These are phyloP conservation scores for Zelleria hepariella DNA, from an alignment of 2,888 invertebrate species.

Conservation along the genomic window DNA sequence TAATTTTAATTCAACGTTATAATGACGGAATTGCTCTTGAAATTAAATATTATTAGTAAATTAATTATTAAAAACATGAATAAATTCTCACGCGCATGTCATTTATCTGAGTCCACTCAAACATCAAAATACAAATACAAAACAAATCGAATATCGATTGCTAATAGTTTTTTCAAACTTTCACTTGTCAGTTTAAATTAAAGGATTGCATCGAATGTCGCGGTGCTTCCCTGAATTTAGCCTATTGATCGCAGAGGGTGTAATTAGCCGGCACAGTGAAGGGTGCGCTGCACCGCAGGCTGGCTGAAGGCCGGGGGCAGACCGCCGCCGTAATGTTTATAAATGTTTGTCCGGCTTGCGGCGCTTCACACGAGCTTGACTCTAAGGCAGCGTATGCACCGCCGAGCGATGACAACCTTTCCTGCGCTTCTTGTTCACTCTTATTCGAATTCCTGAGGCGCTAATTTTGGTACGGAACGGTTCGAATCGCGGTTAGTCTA, in stretches of 20 bases:
- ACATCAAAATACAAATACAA: too few relatives aligned
- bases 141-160: background rate
- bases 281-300: background rate
- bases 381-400: background rate
- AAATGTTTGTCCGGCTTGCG: conserved; percentile 8
- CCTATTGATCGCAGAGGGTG: background rate
- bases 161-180: background rate
- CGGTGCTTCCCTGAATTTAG: background rate
- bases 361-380: background rate
- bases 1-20: too few relatives aligned
- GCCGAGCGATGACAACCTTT: too few relatives aligned
- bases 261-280: background rate
- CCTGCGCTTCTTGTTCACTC: too few relatives aligned
- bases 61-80: too few relatives aligned
- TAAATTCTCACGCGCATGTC: too few relatives aligned
- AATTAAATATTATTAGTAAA: too few relatives aligned
- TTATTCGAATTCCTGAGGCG: too few relatives aligned
- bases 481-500: too few relatives aligned
- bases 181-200: background rate
- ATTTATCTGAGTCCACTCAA: too few relatives aligned
- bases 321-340: conserved; percentile 4
- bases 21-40: too few relatives aligned
- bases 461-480: too few relatives aligned
- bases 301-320: background rate
- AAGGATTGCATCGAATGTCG: background rate